Evolutionary conservation across 2,797 vertebrate species (phyloP), one percentile per base, ranked within the genome.

Genomic region (Muscicapa comitata): DNA sequence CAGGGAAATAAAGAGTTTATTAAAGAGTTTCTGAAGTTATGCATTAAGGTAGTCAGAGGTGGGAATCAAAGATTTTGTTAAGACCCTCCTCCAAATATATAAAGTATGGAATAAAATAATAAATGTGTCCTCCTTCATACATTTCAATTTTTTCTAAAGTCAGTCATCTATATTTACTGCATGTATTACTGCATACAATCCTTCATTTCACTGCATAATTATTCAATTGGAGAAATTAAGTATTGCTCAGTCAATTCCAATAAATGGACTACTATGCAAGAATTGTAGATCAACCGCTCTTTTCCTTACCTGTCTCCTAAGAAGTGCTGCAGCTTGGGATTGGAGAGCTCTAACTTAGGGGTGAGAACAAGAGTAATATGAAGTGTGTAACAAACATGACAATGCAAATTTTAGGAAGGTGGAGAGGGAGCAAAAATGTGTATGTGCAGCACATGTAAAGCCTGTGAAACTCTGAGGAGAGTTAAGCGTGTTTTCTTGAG

Each of bases 1-100:
- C 92, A 95, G 92, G 92, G 87, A 90, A 70, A 93, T 50, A 50
- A 16, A 50, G 25, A 50, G 48, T 26, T 50, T 50, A 28, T 87
- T 13, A 91, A 91, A 76, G 74, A 45, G 57, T 93, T 97, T 92
- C 59, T 55, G 33, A 85, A 95, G 17, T 73, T 71, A 57, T 13
- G 16, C 6, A 10, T 38, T 28, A 31, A 84, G 18, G 10, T 65
- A 24, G 57, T 85, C 17, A 24, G 17, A 57, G 37, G 17, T 72
- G 19, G 11, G 17, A 75, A 47, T 45, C 4, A 61, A 67, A 58
- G 31, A 58, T 57, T 92, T 84, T 68, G 7, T 13, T 72, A 72
- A 29, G 8, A 76, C 2, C 7, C 19, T 71, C 4, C 17, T 73
- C 28, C 28, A 48, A 81, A 70, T 33, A 20, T 4, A 17, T 5